phyloP scores from a whole-genome alignment of 2,113 vertebrate species.

The Scomber colias region DNA sequence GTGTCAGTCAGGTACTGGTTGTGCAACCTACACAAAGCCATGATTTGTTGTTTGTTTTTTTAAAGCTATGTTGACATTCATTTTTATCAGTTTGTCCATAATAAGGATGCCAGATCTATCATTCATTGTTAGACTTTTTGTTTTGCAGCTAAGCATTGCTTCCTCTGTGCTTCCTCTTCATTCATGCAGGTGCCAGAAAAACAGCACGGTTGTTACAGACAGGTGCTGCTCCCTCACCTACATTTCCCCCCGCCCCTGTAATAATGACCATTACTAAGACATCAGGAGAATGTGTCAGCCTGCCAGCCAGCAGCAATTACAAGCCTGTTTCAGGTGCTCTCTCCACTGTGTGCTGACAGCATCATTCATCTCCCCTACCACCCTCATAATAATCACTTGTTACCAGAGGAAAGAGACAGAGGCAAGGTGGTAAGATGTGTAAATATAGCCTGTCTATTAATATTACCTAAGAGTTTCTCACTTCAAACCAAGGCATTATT shows the following conservation, averaged over 20 bases:
- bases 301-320: constrained; percentile 12
- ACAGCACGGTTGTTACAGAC: not conserved
- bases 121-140: not conserved
- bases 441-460: constrained; percentile 71
- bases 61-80: not conserved
- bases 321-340: constrained; percentile 27
- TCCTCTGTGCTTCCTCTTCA: not conserved
- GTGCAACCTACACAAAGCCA: not conserved
- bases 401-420: constrained; percentile 34
- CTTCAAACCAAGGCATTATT: constrained; percentile 37
- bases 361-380: not conserved
- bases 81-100: not conserved
- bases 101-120: not conserved
- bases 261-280: constrained; percentile 44
- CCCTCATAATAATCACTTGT: constrained; percentile 47
- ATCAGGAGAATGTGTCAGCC: constrained; percentile 19
- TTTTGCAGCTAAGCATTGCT: not conserved
- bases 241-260: not conserved
- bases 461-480: constrained; percentile 30
- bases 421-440: constrained; percentile 33
- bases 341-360: constrained; percentile 15
- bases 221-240: not conserved
- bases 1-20: not conserved
- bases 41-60: not conserved
- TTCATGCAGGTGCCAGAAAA: not conserved